Conservation (phyloP, 2,888 invertebrate genomes). For the Acrobasis consociella region DNA sequence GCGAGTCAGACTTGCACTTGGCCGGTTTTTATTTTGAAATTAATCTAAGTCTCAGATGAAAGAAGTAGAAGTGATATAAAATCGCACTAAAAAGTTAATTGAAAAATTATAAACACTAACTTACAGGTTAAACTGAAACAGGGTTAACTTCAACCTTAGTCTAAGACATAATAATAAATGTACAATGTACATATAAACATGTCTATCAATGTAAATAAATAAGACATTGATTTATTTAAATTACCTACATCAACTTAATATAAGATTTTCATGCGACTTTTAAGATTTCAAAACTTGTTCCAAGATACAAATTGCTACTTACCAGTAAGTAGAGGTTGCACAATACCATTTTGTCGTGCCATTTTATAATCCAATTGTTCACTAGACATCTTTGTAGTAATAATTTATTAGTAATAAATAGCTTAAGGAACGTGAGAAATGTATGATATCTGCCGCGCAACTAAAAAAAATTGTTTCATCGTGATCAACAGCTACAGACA, state of each 20-base stretch:
- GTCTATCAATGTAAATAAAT: too few relatives aligned
- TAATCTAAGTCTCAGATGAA: background rate
- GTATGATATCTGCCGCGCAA: constrained; percentile 62
- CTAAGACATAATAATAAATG: too few relatives aligned
- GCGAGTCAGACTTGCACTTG: too few relatives aligned
- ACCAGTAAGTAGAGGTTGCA: constrained; percentile 96
- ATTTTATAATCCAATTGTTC: constrained; percentile 61
- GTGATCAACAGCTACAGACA: constrained; percentile 47
- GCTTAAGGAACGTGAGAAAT: constrained; percentile 53
- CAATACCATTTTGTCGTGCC: constrained; percentile 90
- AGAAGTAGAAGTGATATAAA: background rate
- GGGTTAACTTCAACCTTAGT: background rate
- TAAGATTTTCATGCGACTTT: background rate
- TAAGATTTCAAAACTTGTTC: constrained; percentile 56
- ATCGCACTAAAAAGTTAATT: background rate
- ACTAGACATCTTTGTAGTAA: constrained; percentile 65
- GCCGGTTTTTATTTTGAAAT: too few relatives aligned
- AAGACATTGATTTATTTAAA: too few relatives aligned
- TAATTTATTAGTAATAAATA: constrained; percentile 37
- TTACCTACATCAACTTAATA: background rate
- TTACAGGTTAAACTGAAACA: background rate
- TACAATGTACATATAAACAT: too few relatives aligned
- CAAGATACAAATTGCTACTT: constrained; percentile 45
- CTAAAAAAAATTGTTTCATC: constrained; percentile 76
- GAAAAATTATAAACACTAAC: background rate